Percentiles rank a stretch among this genome's conserved stretches.
These are phyloP conservation scores for Procavia capensis DNA, from an alignment of 2,113 vertebrate species.

Conservation along the genomic window DNA sequence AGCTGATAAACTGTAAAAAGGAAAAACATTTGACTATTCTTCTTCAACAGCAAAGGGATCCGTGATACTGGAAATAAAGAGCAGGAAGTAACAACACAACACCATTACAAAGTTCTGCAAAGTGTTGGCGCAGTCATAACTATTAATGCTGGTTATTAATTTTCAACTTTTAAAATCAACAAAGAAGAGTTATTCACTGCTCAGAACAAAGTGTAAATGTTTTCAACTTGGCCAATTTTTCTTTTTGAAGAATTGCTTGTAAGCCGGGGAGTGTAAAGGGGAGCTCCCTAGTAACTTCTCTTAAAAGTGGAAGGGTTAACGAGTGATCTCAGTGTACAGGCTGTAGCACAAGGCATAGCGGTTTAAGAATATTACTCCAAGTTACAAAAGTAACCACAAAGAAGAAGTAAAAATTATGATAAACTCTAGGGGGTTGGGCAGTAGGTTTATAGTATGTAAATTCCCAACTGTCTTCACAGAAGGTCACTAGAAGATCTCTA, in stretches of 20 bases:
- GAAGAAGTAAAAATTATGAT: slow-evolving; percentile 52
- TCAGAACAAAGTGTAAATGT: slow-evolving; percentile 10
- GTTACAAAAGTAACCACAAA: slow-evolving; percentile 32
- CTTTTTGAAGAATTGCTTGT: not conserved
- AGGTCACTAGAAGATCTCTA: not conserved
- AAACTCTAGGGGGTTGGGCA: no score
- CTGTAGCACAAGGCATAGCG: slow-evolving; percentile 2
- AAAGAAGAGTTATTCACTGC: not conserved
- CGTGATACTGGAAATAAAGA: not conserved
- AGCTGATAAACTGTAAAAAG: not conserved
- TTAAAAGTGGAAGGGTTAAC: not conserved
- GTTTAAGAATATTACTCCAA: slow-evolving; percentile 38
- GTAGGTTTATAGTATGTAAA: not conserved
- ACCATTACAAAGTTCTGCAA: not conserved
- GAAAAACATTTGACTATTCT: not conserved
- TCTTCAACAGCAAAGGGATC: not conserved
- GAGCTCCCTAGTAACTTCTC: not conserved
- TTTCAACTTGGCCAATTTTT: not conserved
- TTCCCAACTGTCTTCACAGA: not conserved
- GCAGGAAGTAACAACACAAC: not conserved
- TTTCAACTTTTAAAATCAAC: slow-evolving; percentile 33
- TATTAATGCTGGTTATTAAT: not conserved
- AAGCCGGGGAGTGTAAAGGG: not conserved
- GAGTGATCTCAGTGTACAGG: not conserved
- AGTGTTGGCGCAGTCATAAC: not conserved